phyloP scores from a whole-genome alignment of 2,888 invertebrate genomes.

The Stenoptilia bipunctidactyla region DNA sequence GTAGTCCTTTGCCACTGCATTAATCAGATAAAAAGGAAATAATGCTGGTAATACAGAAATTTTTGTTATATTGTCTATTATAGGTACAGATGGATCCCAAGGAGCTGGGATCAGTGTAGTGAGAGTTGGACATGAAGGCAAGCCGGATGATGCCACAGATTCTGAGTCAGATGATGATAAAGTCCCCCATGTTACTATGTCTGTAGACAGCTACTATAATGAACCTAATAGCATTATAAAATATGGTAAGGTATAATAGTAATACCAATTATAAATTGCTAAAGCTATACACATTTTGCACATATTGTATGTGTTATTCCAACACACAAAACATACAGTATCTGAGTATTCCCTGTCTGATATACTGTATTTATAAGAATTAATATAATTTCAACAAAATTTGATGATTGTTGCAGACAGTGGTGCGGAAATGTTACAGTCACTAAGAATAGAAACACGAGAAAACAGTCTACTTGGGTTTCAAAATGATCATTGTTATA shows the following conservation, averaged over 20 bases:
- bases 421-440: conserved; percentile 65
- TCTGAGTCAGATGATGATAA: conserved; percentile 72
- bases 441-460: conserved; percentile 57
- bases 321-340: no score
- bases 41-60: no score
- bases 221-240: conserved; percentile 66
- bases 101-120: conserved; percentile 75
- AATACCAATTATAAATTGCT: neutral
- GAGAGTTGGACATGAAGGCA: conserved; percentile 65
- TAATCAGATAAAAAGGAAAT: no score
- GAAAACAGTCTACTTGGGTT: conserved; percentile 73
- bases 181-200: conserved; percentile 73
- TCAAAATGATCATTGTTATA: conserved; percentile 86
- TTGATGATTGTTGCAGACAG: conserved; percentile 36
- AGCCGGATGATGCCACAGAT: conserved; percentile 69
- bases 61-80: no score
- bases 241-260: conserved; percentile 41
- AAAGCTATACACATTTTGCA: no score
- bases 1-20: no score
- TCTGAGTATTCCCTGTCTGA: no score
- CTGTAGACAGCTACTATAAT: conserved; percentile 76
- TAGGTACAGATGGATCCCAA: conserved; percentile 65
- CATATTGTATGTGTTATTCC: no score
- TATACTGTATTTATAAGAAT: no score
- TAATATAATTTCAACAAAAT: conserved; percentile 9